phyloP scores from a whole-genome alignment of 2,888 invertebrate species.

The Orthosia gothica region DNA sequence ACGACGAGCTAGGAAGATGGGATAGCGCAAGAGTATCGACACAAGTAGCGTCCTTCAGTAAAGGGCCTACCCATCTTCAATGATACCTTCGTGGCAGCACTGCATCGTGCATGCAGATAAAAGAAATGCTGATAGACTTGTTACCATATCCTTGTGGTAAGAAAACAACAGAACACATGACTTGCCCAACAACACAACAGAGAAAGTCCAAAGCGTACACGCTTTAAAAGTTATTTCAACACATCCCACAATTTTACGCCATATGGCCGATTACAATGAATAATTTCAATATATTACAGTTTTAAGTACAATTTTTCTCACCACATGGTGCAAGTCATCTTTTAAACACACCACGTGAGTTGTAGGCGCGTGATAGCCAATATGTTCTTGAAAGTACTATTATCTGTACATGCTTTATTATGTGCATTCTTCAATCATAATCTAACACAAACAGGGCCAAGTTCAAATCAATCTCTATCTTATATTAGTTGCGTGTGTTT shows the following conservation, averaged over 20 bases:
- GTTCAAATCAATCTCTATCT: constrained; percentile 48
- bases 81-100: background rate
- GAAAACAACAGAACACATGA: too few species aligned
- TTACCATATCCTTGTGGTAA: background rate
- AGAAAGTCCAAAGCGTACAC: background rate
- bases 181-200: background rate
- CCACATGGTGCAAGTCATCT: constrained; percentile 32
- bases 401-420: constrained; percentile 10
- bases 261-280: constrained; percentile 12
- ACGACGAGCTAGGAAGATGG: too few species aligned
- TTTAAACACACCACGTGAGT: background rate
- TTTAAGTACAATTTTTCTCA: constrained; percentile 34
- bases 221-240: constrained; percentile 19
- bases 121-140: too few species aligned
- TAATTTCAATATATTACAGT: constrained; percentile 31
- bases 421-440: constrained; percentile 35
- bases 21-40: too few species aligned
- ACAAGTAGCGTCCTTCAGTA: too few species aligned
- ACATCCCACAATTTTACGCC: constrained; percentile 25
- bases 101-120: background rate
- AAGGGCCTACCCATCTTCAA: too few species aligned
- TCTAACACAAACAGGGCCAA: constrained; percentile 40
- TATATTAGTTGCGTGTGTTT: constrained; percentile 27
- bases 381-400: constrained; percentile 45
- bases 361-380: constrained; percentile 21